Base-by-base conservation (phyloP, 1,140 invertebrate genomes). In the Camponotus pennsylvanicus region DNA sequence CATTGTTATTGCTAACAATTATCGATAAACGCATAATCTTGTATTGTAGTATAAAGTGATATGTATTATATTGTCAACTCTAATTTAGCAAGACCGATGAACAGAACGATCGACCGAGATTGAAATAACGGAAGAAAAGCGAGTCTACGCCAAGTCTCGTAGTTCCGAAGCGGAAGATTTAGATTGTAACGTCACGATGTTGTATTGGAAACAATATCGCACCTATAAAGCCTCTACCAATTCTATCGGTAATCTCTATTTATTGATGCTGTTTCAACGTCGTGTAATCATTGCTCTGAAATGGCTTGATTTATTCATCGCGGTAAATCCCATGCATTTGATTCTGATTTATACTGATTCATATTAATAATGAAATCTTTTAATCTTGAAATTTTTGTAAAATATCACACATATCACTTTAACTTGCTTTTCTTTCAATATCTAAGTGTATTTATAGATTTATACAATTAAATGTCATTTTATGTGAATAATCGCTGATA, bases 141-240 rank as follows among this genome's bases (percentile, higher is more conserved):
- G 32, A 70, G 13, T 57, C 45, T 42, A 42, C 63, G 59, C 42
- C 45, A 34, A 45, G 67, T 37, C 49, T 52, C 59, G 57, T 77
- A 80, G 34, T 86, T 70, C 9, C n/a, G 59, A 69, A 52, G 70
- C 57, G 37, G 13, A 66, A 86, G 88, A 89, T 83, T 90, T 73
- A 86, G 69, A 66, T 83, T 27, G 55, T 59, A 59, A 83, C 69
- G 45, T 40, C 49, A 37, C 52, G 69, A 71, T 64, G 37, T 37
- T 71, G 52, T 87, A 90, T 90, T 59, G 86, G 86, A 90, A 86
- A 79, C 85, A 64, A 88, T 91, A 91, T 89, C 77, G 64, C 27
- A 64, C 73, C 89, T 82, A 85, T 91, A 91, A 91, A 91, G 64
- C 49, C 76, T 79, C 40, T 76, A 64, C 73, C 63, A 85, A 73